Evolutionary conservation across 2,113 vertebrate species (phyloP).

Genomic region (Apodemus speciosus): DNA sequence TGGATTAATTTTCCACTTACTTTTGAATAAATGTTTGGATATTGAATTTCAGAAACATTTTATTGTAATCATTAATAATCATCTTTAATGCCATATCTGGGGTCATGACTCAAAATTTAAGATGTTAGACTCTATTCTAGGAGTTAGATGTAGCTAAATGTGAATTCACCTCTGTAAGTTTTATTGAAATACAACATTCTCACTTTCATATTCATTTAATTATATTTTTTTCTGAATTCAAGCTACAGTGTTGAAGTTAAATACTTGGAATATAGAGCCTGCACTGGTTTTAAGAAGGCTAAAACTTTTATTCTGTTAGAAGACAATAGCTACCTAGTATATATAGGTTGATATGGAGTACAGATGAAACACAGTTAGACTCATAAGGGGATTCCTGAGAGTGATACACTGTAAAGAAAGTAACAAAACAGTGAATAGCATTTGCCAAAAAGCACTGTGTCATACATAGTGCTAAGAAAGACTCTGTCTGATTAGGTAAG

Average conservation of each 20-base stretch:
- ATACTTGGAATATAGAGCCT: not conserved
- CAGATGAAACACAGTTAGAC: not conserved
- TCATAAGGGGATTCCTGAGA: not conserved
- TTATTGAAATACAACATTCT: not conserved
- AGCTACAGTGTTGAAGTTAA: not conserved
- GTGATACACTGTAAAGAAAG: not conserved
- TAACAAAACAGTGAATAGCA: not conserved
- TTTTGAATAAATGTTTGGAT: not conserved
- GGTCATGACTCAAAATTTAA: not conserved
- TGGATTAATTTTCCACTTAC: not conserved
- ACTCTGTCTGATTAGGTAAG: not conserved
- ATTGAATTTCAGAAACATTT: not conserved
- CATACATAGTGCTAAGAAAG: not conserved
- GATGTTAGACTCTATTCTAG: not conserved
- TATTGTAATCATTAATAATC: not conserved
- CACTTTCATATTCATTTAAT: not conserved
- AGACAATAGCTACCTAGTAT: not conserved
- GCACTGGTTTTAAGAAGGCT: not conserved
- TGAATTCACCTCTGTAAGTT: not conserved
- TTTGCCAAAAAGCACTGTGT: not conserved
- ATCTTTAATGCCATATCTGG: too few relatives aligned
- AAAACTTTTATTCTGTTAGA: not conserved
- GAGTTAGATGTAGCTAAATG: not conserved
- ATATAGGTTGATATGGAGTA: not conserved
- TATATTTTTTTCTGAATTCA: not conserved